Evolutionary conservation across 2,888 invertebrate species (phyloP), one percentile per base, ranked within the genome.

Genomic region (Caenorhabditis sulstoni): DNA sequence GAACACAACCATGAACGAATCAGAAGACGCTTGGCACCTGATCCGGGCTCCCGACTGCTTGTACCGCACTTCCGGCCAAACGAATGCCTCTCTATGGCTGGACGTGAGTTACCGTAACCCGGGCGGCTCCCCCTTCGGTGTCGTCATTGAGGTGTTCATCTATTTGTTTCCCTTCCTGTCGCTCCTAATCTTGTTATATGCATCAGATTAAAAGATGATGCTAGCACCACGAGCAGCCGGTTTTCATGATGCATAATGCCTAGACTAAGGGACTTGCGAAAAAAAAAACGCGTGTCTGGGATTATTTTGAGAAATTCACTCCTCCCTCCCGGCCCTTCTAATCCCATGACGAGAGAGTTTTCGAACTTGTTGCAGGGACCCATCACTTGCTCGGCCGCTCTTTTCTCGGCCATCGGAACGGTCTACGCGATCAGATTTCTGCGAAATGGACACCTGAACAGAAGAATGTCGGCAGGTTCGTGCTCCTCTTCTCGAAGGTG

Each of bases 321-420:
- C 8, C 45, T 7, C 16, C 8, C 12, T 45, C n/a, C n/a, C n/a
- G n/a, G n/a, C n/a, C n/a, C n/a, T n/a, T n/a, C n/a, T n/a, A n/a
- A n/a, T n/a, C n/a, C n/a, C n/a, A n/a, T n/a, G n/a, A n/a, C n/a
- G n/a, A n/a, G n/a, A n/a, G n/a, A n/a, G n/a, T n/a, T n/a, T n/a
- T n/a, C n/a, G n/a, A n/a, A n/a, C n/a, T n/a, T 29, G 29, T 41
- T 41, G 12, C 71, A 78, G 78, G 78, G 78, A 7, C 78, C 78
- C 5, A 44, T 65, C 49, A 78, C 78, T 18, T 59, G 59, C 23
- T 22, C 62, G 1, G 65, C 66, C 5, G 71, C 65, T 1, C 5
- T 59, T 8, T 49, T 78, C 29, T 70, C 78, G 0, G 61, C 78
- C n/a, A 29, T 78, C 37, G 78, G 78, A 29, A 78, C 78, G 0